Evolutionary conservation across 2,113 vertebrate genomes (phyloP), one percentile per base, ranked within the genome.

Genomic region (Thunnus thynnus): DNA sequence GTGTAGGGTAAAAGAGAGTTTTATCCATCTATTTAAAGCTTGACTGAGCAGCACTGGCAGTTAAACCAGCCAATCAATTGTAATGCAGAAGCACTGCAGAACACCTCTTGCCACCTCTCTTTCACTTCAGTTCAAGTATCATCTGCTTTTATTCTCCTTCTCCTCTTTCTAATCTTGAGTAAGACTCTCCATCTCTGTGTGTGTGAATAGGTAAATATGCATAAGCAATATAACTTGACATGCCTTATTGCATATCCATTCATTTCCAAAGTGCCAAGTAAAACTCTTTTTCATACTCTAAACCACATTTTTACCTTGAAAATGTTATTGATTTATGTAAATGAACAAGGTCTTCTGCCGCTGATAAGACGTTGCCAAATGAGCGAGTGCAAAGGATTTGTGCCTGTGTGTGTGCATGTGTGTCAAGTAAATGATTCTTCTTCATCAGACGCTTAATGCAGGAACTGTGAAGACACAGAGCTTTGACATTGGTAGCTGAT

Each of bases 21-120:
- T 91, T 81, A 91, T 85, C 86, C 83, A 86, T 88, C 89, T 86
- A 90, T 92, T 89, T 88, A 91, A 90, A 88, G 89, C 87, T 76
- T 76, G 83, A 90, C 82, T 89, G 91, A 93, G 87, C 91, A 90
- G 88, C 89, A 78, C 13, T 80, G 86, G 72, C 82, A 56, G 84
- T 88, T 91, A 89, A 89, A 90, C 67, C 68, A 88, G 86, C 80
- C 88, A 88, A 90, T 93, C 89, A 89, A 91, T 90, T 87, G 86
- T 87, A 86, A 92, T 91, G 86, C 88, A 81, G 84, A 62, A 86
- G 77, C 86, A 88, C 82, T 91, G 91, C 90, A 88, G 84, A 86
- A 90, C 82, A 66, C 67, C 67, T 76, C 71, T 83, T 54, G 76
- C 65, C 76, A 78, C 82, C 71, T 81, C 72, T 85, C 60, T 65